Evolutionary conservation across 2,113 vertebrate genomes (phyloP).

Genomic region (Bucco capensis): DNA sequence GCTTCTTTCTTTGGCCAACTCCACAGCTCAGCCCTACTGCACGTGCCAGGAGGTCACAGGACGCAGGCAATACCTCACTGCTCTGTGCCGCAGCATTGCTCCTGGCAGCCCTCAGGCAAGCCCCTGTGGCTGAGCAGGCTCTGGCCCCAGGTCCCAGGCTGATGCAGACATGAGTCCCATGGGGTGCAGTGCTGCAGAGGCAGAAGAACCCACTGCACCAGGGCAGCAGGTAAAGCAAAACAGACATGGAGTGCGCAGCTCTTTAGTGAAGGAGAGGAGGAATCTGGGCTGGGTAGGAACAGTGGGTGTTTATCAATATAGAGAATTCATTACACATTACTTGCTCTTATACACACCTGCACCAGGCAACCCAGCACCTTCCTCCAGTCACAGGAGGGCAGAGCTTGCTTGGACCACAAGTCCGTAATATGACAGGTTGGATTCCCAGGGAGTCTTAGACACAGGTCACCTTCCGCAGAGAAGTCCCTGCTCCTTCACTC

Average conservation of each 20-base stretch:
- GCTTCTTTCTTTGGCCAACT: neutral
- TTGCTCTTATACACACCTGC: neutral
- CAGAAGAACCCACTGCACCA: accelerated
- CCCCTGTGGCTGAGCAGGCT: too few species aligned
- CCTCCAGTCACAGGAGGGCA: neutral
- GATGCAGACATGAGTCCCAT: accelerated
- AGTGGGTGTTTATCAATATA: neutral
- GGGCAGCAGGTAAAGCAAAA: neutral
- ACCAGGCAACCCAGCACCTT: neutral
- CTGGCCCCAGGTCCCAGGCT: neutral
- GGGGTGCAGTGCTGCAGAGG: accelerated
- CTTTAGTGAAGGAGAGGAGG: neutral
- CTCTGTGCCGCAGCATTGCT: neutral
- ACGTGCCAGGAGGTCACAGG: accelerated
- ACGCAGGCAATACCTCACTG: neutral
- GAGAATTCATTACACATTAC: neutral
- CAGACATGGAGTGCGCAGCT: accelerated
- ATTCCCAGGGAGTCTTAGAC: neutral
- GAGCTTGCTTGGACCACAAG: neutral
- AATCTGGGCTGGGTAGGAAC: neutral
- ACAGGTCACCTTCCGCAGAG: neutral
- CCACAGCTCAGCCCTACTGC: accelerated
- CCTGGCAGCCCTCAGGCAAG: neutral
- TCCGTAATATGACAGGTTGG: accelerated
- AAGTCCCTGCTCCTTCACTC: neutral